Evolutionary conservation across 2,888 invertebrate species (phyloP), one percentile per base, ranked within the genome.

Genomic region (Spatulosminthurus flaviceps): DNA sequence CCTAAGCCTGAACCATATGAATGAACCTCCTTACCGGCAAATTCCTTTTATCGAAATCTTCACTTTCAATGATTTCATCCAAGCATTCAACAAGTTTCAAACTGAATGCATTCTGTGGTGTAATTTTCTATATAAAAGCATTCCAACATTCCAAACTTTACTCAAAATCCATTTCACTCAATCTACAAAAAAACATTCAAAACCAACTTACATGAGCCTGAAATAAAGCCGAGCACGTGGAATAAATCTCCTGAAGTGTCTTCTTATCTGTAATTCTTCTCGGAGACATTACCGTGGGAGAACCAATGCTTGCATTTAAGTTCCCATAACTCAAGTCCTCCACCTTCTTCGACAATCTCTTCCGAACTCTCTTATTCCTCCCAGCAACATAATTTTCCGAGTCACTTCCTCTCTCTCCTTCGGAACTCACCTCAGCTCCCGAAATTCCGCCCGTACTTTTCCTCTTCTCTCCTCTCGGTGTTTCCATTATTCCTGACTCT

Each of bases 61-160:
- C 80, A 13, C 81, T 81, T 72, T 81, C 79, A 26, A 84, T 83
- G 51, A 85, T 82, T 61, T 81, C 81, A 72, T 83, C 82, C 21
- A 85, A 70, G 28, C 83, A 82, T 64, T 85, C 85, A 19, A 84
- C 76, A 11, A 85, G 76, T 43, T 83, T 75, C 51, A 84, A 72
- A 26, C 77, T 82, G 75, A 85, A 85, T 5, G 85, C 83, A 77
- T 85, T 85, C 26, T 83, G 79, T 0, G 77, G 64, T 22, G 81
- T 84, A 24, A 85, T 85, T 84, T 80, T 82, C 84, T 84, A 77
- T 13, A 81, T 5, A n/a, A 78, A n/a, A 24, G 64, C 41, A 71
- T 26, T 29, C n/a, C 5, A 51, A 13, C n/a, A 19, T 16, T 11
- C 16, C n/a, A 16, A 51, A 51, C 51, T n/a, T n/a, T n/a, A n/a